phyloP scores from a whole-genome alignment of 2,888 invertebrate genomes.

The Lomographa bimaculata region DNA sequence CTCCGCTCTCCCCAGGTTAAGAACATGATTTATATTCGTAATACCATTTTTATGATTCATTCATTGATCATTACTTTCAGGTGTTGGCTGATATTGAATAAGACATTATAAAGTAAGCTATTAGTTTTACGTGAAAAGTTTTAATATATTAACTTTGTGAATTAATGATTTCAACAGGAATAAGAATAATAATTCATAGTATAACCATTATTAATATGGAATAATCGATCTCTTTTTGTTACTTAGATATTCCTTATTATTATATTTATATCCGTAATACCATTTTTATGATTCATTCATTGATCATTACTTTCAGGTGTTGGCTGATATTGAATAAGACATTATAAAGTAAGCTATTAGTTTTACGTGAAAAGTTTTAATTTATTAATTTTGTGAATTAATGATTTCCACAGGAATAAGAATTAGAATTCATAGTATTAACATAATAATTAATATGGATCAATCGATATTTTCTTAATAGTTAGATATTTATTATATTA shows the following conservation, averaged over 20 bases:
- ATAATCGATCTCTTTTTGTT: too few species aligned
- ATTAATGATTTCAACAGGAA: too few species aligned
- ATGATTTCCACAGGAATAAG: too few species aligned
- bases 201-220: too few species aligned
- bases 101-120: constrained; percentile 1
- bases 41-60: constrained; percentile 22
- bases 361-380: constrained; percentile 1
- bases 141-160: constrained; percentile 2
- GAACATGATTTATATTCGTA: constrained; percentile 18
- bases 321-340: constrained; percentile 8
- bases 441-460: too few species aligned
- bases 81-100: constrained; percentile 16
- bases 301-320: constrained; percentile 24
- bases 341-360: constrained; percentile 3
- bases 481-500: too few species aligned
- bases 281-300: constrained; percentile 21
- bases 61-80: constrained; percentile 21
- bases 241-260: too few species aligned
- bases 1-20: constrained; percentile 19
- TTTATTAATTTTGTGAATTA: constrained; percentile 1
- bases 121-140: constrained; percentile 1
- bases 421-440: too few species aligned
- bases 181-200: too few species aligned
- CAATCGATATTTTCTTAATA: too few species aligned
- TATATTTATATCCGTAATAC: constrained; percentile 21